Evolutionary conservation across 2,797 vertebrate genomes (phyloP), one percentile per base, ranked within the genome.

Genomic region (Sebastes trivittatus): DNA sequence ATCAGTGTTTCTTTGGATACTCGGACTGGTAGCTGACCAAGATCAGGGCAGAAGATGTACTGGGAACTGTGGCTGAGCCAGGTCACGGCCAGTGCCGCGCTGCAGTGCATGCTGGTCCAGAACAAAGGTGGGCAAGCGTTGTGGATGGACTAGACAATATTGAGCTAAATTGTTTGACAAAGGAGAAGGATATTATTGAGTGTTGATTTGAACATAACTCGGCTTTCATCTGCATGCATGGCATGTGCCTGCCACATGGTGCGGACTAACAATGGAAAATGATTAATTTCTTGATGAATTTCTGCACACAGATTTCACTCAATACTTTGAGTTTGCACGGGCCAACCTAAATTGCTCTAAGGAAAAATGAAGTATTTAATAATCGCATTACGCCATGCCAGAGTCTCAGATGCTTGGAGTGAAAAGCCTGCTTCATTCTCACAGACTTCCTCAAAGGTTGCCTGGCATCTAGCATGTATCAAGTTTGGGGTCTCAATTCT

Each of bases 31-130:
- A 49, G 22, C 72, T 63, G 63, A 85, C 59, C 55, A 23, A 23
- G 13, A 59, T 20, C 36, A 27, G 66, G 60, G 23, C 36, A 56
- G 85, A 83, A 54, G 87, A 90, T 96, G 95, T 97, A 96, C 92
- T 97, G 96, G 96, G 95, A 97, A 76, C 90, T 96, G 90, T 96
- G 95, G 95, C 89, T 96, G 9, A 95, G 94, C 90, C 95, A 96
- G 85, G 91, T 95, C 89, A 94, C 93, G 3, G 95, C 95, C 80
- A 92, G 90, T 84, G 92, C 94, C 0, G 92, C 90, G n/a, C 86
- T 94, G 72, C 93, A 95, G 75, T 95, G 93, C 89, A 94, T 94
- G 4, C 81, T 96, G 86, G 91, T 95, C 78, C 89, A 92, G 89
- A 94, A 90, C 83, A 94, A 95, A 97, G 96, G 96, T 97, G 94